Evolutionary conservation across 2,113 vertebrate genomes (phyloP).

Genomic region (Heteronetta atricapilla): DNA sequence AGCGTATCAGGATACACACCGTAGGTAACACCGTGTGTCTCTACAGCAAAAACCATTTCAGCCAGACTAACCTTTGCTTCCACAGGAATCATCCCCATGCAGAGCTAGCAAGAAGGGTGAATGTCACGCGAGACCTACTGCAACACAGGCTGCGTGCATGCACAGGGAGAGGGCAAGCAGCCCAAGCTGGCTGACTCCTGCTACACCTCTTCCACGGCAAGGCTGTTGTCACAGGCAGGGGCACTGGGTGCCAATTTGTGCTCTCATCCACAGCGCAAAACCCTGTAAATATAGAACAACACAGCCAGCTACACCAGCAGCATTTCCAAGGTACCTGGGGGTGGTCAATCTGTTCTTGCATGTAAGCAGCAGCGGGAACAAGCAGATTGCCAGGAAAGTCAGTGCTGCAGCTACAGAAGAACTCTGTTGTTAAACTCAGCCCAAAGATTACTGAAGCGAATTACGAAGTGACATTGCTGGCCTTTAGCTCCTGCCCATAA

Average conservation of each 20-base stretch:
- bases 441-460: background rate
- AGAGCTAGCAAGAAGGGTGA: background rate
- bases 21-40: fast-evolving
- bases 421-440: background rate
- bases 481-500: background rate
- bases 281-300: background rate
- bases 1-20: background rate
- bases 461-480: fast-evolving
- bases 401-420: background rate
- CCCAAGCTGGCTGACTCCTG: background rate
- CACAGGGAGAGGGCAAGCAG: background rate
- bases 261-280: background rate
- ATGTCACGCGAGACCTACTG: fast-evolving
- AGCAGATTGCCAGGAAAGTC: background rate
- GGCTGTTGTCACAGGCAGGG: background rate
- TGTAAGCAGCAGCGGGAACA: background rate
- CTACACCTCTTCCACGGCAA: fast-evolving
- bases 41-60: background rate
- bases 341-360: background rate
- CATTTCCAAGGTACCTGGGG: background rate
- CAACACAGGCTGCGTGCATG: background rate
- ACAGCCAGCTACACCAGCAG: fast-evolving
- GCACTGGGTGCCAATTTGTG: background rate
- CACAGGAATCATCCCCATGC: fast-evolving
- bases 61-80: background rate